These are phyloP conservation scores for Micromys minutus DNA, from an alignment of 2,113 vertebrate species.

Conservation along the genomic window DNA sequence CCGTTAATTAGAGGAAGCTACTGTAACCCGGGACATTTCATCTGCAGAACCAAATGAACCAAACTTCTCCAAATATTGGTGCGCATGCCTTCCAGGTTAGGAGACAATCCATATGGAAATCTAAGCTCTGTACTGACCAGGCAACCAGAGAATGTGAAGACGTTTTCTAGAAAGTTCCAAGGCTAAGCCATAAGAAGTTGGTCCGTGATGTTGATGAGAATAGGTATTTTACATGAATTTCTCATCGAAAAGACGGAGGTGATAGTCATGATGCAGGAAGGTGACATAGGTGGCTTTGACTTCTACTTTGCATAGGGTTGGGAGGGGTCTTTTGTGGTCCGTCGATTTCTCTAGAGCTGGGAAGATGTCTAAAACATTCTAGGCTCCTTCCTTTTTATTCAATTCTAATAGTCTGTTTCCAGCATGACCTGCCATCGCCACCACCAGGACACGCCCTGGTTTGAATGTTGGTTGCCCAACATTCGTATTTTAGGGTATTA, in stretches of 20 bases:
- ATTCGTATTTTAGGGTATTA: neutral
- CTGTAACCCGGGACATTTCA: neutral
- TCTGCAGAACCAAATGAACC: neutral
- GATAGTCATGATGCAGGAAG: neutral
- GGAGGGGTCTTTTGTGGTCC: neutral
- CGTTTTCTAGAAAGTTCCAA: conserved; percentile 38
- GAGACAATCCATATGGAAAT: neutral
- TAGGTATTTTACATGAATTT: neutral
- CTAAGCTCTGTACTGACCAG: neutral
- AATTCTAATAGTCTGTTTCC: neutral
- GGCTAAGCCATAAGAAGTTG: neutral
- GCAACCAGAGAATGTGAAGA: neutral
- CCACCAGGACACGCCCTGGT: neutral
- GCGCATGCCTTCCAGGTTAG: neutral
- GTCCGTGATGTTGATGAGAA: neutral
- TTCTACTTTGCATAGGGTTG: neutral
- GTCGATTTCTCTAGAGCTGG: neutral
- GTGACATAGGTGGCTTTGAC: neutral
- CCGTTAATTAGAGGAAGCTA: conserved; percentile 1
- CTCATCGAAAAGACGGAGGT: neutral
- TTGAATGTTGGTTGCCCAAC: neutral
- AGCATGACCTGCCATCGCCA: no score
- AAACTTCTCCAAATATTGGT: neutral
- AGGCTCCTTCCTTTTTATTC: neutral
- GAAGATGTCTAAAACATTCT: neutral